A percentile compares a stretch with the other conserved stretches of the same genome.
Evolutionary conservation across 2,797 vertebrate genomes (phyloP).

Genomic region (Syngnathus rostellatus): DNA sequence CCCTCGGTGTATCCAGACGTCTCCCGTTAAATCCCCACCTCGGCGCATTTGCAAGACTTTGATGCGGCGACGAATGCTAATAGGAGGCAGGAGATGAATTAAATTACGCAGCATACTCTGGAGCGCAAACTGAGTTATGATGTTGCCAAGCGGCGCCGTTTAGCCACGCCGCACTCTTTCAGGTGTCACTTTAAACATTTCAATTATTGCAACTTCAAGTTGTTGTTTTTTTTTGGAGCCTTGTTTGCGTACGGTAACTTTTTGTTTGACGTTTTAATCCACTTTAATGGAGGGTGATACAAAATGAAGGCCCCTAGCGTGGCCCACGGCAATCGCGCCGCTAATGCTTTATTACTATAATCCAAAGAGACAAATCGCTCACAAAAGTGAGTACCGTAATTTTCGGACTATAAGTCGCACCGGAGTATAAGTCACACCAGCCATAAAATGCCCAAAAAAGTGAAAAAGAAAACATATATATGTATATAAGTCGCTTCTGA

Average conservation of each 20-base stretch:
- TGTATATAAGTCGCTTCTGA: no score
- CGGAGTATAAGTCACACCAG: no score
- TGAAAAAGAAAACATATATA: no score
- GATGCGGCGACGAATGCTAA: constrained; percentile 28
- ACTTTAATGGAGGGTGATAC: neutral
- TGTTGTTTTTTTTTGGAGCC: neutral
- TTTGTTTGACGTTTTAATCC: constrained; percentile 1
- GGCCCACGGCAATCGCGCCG: neutral
- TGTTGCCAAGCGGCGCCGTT: neutral
- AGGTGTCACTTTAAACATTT: constrained; percentile 1
- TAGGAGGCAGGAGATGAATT: constrained; percentile 24
- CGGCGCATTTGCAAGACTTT: constrained; percentile 20
- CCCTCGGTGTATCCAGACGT: constrained; percentile 25
- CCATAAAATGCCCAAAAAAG: no score
- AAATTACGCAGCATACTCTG: constrained; percentile 22
- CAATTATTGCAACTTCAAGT: neutral
- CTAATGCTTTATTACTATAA: neutral
- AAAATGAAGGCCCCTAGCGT: neutral
- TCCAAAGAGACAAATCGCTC: neutral
- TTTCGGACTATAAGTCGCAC: no score
- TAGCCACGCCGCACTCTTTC: neutral
- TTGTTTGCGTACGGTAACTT: neutral
- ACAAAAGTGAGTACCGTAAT: neutral
- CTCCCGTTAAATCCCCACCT: constrained; percentile 31
- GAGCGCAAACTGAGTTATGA: constrained; percentile 11